Base-by-base conservation (phyloP, 2,797 vertebrate species). In the Schizopygopsis pylzovi region DNA sequence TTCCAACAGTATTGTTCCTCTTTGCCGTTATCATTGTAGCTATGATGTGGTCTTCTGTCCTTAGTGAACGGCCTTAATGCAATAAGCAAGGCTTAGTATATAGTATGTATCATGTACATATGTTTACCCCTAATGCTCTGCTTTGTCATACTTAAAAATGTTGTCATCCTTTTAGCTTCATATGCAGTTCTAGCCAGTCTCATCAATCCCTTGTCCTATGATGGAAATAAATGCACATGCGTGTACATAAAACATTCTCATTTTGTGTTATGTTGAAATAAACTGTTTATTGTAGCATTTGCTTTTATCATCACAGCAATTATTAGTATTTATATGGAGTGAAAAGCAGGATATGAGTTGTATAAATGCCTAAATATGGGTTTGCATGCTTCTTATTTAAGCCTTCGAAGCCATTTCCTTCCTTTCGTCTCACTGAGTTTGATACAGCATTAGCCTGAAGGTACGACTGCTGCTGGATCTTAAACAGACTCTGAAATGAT, bases 401-500 rank as follows among this genome's bases (percentile, higher is more conserved):
- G 79, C 88, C 61, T 79, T 87, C 54, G 85, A 81, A 84, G 86
- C 85, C 49, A 71, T 82, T 63, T 91, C 88, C 87, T 85, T 89
- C 70, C 87, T 92, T 91, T 90, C 87, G 75, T 76, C 76, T 83
- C 81, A 81, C 90, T 37, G 67, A 85, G 79, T 93, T 91, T 90
- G 91, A 89, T 87, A 84, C 91, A 89, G 91, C 45, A 20, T 61
- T 94, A 87, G 93, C 93, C 93, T 88, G 87, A 85, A 93, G 93
- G 89, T 81, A 89, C 37, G 89, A 76, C 92, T 92, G 90, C 47
- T 91, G 92, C 89, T 88, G 90, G 90, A 92, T 93, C 93, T 92
- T 91, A 90, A 94, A 92, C 90, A 92, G 93, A 93, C 91, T 91
- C 88, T 85, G 79, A 93, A 94, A 94, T 94, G 87, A 92, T 94